These are phyloP conservation scores for Coracias cyanogaster DNA, from an alignment of 2,797 vertebrate genomes.

Conservation along the genomic window DNA sequence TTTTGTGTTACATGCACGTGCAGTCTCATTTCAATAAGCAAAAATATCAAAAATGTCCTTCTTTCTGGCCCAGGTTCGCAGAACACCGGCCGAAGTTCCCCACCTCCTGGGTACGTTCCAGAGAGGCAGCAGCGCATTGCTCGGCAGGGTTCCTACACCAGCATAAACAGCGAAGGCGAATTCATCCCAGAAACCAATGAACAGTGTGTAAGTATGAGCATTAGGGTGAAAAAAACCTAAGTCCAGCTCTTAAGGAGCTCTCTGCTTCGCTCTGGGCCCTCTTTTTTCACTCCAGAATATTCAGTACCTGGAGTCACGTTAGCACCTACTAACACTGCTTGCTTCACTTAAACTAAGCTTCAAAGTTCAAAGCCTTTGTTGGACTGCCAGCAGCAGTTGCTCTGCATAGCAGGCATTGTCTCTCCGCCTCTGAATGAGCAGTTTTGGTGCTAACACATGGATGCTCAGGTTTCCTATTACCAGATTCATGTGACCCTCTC, in stretches of 20 bases:
- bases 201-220: constrained; percentile 88
- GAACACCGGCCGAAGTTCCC: constrained; percentile 93
- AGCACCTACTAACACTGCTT: not conserved
- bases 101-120: constrained; percentile 95
- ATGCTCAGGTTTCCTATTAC: not conserved
- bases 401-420: not conserved
- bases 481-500: not conserved
- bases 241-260: accelerated
- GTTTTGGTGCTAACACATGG: not conserved
- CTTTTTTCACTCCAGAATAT: not conserved
- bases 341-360: not conserved
- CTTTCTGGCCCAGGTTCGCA: constrained; percentile 87
- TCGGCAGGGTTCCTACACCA: constrained; percentile 97
- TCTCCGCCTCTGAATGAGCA: not conserved
- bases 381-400: not conserved
- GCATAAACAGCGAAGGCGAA: constrained; percentile 97
- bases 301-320: not conserved
- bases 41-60: not conserved
- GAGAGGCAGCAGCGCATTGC: constrained; percentile 95
- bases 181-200: constrained; percentile 97
- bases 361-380: not conserved
- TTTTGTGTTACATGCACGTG: accelerated
- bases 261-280: not conserved
- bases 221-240: accelerated
- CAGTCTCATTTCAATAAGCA: not conserved